These are phyloP conservation scores for Zoanthus gigantus DNA, from an alignment of 92 coral and sea anemone species.

Conservation along the genomic window DNA sequence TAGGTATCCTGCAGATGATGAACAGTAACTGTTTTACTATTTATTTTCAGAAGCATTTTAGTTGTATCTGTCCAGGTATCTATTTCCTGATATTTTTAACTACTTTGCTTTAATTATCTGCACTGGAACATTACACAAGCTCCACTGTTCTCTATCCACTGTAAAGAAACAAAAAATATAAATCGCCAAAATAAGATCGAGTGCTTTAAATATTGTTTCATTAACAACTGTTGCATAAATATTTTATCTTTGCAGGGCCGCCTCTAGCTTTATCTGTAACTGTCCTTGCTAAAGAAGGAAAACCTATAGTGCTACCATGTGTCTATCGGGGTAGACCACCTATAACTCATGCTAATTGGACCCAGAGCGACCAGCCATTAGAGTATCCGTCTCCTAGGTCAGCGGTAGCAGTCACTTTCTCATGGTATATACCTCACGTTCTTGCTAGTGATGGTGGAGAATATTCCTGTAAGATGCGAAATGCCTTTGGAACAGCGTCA, in stretches of 20 bases:
- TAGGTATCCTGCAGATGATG: no score
- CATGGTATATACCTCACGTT: conserved; percentile 6
- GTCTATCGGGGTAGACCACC: conserved; percentile 19
- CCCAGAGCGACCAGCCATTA: neutral
- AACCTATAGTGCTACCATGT: neutral
- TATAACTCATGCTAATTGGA: conserved; percentile 23
- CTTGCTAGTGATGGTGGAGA: neutral
- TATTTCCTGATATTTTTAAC: no score
- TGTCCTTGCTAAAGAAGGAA: neutral
- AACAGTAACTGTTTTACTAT: no score
- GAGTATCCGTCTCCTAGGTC: neutral
- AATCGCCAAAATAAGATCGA: no score
- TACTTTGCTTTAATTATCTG: no score
- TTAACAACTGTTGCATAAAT: neutral
- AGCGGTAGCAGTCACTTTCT: neutral
- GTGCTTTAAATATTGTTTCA: no score
- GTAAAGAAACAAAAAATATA: no score
- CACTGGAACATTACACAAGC: no score
- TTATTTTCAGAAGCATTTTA: no score
- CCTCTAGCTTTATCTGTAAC: neutral
- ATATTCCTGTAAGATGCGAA: conserved; percentile 11
- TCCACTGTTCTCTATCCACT: no score
- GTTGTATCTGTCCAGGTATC: no score
- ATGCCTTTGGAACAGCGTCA: conserved; percentile 9
- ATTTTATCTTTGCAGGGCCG: neutral